Conservation (phyloP, 2,888 invertebrate genomes). For the Aphrophora alni region DNA sequence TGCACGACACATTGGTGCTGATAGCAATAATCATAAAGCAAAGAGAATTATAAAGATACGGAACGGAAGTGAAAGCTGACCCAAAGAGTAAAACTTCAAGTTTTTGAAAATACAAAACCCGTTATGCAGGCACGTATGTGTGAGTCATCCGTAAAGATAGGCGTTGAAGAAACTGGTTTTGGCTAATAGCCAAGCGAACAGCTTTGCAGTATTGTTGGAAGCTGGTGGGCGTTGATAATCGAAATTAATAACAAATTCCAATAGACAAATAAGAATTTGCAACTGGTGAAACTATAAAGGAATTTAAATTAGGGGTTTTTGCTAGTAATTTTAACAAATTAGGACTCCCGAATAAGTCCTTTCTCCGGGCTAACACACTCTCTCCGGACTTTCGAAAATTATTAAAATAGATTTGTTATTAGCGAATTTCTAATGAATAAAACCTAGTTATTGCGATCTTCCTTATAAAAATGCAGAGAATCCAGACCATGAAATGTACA, state of each 20-base stretch:
- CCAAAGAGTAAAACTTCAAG: background rate
- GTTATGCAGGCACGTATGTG: background rate
- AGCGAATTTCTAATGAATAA: too few relatives aligned
- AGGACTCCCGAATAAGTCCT: too few relatives aligned
- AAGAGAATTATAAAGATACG: background rate
- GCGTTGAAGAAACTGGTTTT: background rate
- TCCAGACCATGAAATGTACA: too few relatives aligned
- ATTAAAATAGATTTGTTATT: too few relatives aligned
- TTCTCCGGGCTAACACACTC: too few relatives aligned
- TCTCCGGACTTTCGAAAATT: too few relatives aligned
- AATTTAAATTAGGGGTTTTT: too few relatives aligned
- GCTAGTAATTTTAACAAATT: too few relatives aligned
- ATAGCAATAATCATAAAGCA: background rate
- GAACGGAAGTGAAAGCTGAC: constrained; percentile 5
- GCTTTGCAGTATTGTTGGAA: background rate
- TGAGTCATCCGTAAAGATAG: background rate
- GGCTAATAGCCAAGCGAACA: background rate
- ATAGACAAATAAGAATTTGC: background rate
- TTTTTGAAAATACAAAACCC: constrained; percentile 7
- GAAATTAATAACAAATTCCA: background rate
- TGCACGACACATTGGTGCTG: background rate
- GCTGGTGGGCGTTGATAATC: background rate
- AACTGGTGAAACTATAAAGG: background rate
- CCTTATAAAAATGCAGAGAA: too few relatives aligned
- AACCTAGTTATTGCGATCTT: too few relatives aligned